phyloP scores from a whole-genome alignment of 2,888 invertebrate genomes.

The Drosophila cyrtoloma region DNA sequence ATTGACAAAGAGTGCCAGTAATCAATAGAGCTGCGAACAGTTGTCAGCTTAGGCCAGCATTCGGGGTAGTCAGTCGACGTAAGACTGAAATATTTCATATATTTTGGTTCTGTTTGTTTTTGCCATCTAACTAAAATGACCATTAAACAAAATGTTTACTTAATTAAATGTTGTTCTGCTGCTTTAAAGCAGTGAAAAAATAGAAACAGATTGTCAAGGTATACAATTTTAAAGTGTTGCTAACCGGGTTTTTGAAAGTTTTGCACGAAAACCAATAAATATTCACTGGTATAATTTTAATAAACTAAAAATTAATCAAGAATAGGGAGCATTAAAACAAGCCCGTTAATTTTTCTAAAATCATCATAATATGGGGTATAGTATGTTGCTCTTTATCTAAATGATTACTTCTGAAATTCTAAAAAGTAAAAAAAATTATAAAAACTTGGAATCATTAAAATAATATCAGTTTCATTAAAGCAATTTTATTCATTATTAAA shows the following conservation, averaged over 20 bases:
- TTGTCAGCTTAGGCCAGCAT: slow-evolving; percentile 35
- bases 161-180: neutral
- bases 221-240: neutral
- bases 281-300: neutral
- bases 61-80: slow-evolving; percentile 30
- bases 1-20: slow-evolving; percentile 42
- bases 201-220: neutral
- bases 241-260: neutral
- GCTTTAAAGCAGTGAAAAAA: neutral
- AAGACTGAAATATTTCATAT: neutral
- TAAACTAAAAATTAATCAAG: neutral
- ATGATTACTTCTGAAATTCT: neutral
- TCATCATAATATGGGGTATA: neutral
- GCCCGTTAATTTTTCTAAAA: neutral
- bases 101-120: neutral
- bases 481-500: neutral
- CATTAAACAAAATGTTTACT: neutral
- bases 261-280: neutral
- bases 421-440: neutral
- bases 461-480: neutral
- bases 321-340: neutral
- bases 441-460: neutral
- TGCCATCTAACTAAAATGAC: neutral
- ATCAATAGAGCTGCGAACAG: slow-evolving; percentile 27
- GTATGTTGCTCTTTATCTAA: neutral